These are phyloP conservation scores for Volucella bombylans DNA, from an alignment of 2,888 invertebrate species.

Conservation along the genomic window DNA sequence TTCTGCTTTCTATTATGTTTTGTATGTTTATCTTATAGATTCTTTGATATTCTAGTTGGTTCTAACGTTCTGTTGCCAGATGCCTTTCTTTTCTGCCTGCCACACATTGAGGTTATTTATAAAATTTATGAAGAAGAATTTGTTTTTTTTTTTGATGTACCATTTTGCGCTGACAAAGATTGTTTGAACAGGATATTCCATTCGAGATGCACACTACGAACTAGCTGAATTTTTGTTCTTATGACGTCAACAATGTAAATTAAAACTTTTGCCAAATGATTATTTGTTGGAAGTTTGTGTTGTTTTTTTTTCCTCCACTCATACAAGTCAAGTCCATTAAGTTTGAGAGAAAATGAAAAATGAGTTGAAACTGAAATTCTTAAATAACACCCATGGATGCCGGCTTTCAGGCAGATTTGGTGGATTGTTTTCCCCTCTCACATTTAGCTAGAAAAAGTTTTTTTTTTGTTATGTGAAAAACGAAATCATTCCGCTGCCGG, in stretches of 20 bases:
- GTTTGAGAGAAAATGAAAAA: neutral
- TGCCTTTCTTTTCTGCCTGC: conserved; percentile 35
- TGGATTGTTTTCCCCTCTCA: neutral
- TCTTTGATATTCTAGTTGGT: conserved; percentile 58
- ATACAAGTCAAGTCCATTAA: conserved; percentile 7
- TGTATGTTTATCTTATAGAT: conserved; percentile 39
- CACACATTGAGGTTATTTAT: conserved; percentile 42
- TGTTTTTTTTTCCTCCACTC: neutral
- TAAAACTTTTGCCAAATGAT: conserved; percentile 9
- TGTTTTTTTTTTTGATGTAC: conserved; percentile 13
- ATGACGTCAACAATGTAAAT: conserved; percentile 25
- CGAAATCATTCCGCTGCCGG: conserved; percentile 15
- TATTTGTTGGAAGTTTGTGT: conserved; percentile 5
- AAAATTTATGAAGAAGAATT: conserved; percentile 50
- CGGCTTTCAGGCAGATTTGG: neutral
- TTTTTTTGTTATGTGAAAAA: conserved; percentile 47
- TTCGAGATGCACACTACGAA: neutral
- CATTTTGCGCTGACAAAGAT: neutral
- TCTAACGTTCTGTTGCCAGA: conserved; percentile 43
- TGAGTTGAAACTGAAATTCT: neutral
- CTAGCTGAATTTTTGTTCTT: conserved; percentile 8
- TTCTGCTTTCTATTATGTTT: neutral
- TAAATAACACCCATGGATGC: conserved; percentile 14
- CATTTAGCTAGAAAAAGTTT: conserved; percentile 27
- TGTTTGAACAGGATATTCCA: conserved; percentile 26